Evolutionary conservation across 2,888 invertebrate genomes (phyloP), one percentile per base, ranked within the genome.

Genomic region (Himalopsyche kuldschensis): DNA sequence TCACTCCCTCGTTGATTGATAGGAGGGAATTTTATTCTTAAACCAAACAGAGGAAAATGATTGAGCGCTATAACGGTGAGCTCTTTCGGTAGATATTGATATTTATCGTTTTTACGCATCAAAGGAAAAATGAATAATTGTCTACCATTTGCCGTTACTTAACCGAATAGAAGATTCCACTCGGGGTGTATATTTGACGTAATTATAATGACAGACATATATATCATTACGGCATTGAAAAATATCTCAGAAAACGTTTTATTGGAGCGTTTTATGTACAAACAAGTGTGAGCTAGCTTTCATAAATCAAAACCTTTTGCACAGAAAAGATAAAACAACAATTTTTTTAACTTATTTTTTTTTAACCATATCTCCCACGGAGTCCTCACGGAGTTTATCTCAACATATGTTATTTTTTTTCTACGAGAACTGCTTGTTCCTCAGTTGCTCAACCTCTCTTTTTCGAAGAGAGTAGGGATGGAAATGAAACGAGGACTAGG

Each of bases 91-190:
- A 32, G 24, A 77, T 35, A 48, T 47, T 46, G 77, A 78, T 79
- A 82, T 82, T 79, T 79, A 82, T 79, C 79, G 78, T 78, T 81
- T 81, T 81, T 81, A 76, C 81, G 76, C 81, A 81, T 76, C 76
- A 81, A 75, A 41, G 80, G 30, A 55, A 20, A 80, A 83, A 83
- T 83, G 83, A 83, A 83, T 83, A 83, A 83, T 83, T 30, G 80
- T 63, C 41, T 35, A 31, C 77, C 78, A 78, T 83, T 55, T 35
- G 77, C 63, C 48, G 35, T 76, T 75, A 76, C 76, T 80, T 79
- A 83, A 46, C 80, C 79, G 48, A 80, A 79, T 55, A 83, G 79
- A 79, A 35, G 78, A 35, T 48, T 48, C 55, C 79, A 15, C 27
- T 30, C 17, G 30, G 78, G 41, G 47, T 35, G 41, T 41, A 48